Evolutionary conservation across 1,140 invertebrate genomes (phyloP).

Genomic region (Idris sp.): DNA sequence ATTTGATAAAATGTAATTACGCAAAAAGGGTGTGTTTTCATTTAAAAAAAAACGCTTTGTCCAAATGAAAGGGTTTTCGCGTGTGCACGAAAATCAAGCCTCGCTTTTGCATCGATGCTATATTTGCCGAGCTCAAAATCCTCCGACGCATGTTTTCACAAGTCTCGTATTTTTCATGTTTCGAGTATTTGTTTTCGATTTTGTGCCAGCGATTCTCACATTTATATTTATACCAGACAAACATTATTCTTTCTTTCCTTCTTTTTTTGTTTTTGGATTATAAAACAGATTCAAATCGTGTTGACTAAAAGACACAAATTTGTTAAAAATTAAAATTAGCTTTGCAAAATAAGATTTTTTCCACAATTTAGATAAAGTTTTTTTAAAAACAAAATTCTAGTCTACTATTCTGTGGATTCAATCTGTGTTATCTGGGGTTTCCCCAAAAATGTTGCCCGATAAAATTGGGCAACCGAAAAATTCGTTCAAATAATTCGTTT

Average conservation of each 20-base stretch:
- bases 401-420: too few relatives aligned
- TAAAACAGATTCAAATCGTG: conserved; percentile 20
- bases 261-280: conserved; percentile 14
- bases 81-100: conserved; percentile 36
- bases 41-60: conserved; percentile 34
- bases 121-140: conserved; percentile 48
- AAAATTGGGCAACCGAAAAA: background rate
- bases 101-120: conserved; percentile 21
- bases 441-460: too few relatives aligned
- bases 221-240: conserved; percentile 18
- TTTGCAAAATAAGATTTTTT: too few relatives aligned
- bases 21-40: conserved; percentile 5
- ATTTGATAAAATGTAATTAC: conserved; percentile 34
- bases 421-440: too few relatives aligned
- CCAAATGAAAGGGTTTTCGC: conserved; percentile 28
- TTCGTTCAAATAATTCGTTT: background rate
- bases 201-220: conserved; percentile 19
- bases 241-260: too few relatives aligned
- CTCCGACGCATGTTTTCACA: conserved; percentile 29
- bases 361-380: too few relatives aligned
- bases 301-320: background rate
- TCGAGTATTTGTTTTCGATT: conserved; percentile 44
- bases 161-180: conserved; percentile 42
- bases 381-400: too few relatives aligned
- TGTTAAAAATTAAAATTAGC: too few relatives aligned